phyloP scores from a whole-genome alignment of 37 sponge, comb jelly and placozoan genomes.

The Aplysina aerophoba region DNA sequence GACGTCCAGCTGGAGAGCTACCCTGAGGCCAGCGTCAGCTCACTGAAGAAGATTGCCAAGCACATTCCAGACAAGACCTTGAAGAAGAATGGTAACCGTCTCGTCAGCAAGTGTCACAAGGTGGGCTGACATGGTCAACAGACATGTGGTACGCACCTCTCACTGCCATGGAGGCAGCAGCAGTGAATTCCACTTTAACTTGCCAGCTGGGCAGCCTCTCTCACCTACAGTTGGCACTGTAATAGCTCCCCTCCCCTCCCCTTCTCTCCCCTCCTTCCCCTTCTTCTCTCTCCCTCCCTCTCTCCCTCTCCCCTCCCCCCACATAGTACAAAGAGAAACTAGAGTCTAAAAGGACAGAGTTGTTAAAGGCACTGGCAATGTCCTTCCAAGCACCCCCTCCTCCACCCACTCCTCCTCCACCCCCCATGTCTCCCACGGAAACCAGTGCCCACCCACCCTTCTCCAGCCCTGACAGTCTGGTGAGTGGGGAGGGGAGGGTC shows the following conservation, averaged over 20 bases:
- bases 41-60: slow-evolving; percentile 51
- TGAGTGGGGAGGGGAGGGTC: slow-evolving; percentile 2
- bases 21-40: slow-evolving; percentile 19
- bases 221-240: no score
- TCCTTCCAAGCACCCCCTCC: slow-evolving; percentile 32
- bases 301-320: not conserved
- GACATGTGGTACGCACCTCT: no score
- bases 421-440: slow-evolving; percentile 15
- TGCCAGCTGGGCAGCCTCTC: no score
- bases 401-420: slow-evolving; percentile 33
- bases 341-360: slow-evolving; percentile 37
- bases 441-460: not conserved
- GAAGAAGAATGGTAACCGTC: slow-evolving; percentile 42
- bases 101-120: slow-evolving; percentile 48
- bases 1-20: slow-evolving; percentile 32
- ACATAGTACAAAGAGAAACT: slow-evolving; percentile 36
- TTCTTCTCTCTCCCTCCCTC: not conserved
- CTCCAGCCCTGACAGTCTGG: slow-evolving; percentile 31
- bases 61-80: slow-evolving; percentile 49
- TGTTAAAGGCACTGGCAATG: slow-evolving; percentile 48
- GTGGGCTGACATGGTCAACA: no score
- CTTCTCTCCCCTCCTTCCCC: no score
- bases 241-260: no score
- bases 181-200: no score
- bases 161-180: no score